Conservation (phyloP, 2,113 vertebrate genomes). For the Falcunculus frontatus region DNA sequence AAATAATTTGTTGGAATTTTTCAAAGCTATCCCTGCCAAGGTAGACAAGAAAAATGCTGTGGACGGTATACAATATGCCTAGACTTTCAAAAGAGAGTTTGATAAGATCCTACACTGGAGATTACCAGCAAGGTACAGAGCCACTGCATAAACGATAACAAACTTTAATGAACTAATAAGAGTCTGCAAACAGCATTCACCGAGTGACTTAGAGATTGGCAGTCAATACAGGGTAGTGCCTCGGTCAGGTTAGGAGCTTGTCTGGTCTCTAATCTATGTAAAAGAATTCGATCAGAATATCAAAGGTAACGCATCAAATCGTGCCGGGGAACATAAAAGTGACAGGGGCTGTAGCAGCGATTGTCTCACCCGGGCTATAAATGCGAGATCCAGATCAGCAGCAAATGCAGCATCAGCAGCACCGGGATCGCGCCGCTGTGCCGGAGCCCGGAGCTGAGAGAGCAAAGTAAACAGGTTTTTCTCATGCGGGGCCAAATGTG, state of each 20-base stretch:
- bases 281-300: slow-evolving; percentile 49
- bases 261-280: slow-evolving; percentile 55
- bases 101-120: slow-evolving; percentile 43
- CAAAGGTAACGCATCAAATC: slow-evolving; percentile 36
- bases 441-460: neutral
- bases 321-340: neutral
- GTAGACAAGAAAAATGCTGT: slow-evolving; percentile 36
- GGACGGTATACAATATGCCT: neutral
- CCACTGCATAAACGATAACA: slow-evolving; percentile 22
- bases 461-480: neutral
- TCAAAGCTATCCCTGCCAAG: slow-evolving; percentile 43
- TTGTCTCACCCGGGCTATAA: neutral
- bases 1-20: slow-evolving; percentile 51
- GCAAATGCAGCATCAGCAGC: slow-evolving; percentile 35
- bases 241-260: slow-evolving; percentile 34
- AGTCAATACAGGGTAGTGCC: neutral
- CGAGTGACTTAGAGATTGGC: neutral
- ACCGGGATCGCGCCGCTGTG: neutral
- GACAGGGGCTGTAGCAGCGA: neutral
- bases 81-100: neutral
- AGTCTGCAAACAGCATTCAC: neutral
- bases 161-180: slow-evolving; percentile 67
- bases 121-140: slow-evolving; percentile 52
- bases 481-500: neutral
- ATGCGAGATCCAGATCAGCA: neutral